These are phyloP conservation scores for Microcebus jonahi DNA, from an alignment of 2,113 vertebrate species.

Conservation along the genomic window DNA sequence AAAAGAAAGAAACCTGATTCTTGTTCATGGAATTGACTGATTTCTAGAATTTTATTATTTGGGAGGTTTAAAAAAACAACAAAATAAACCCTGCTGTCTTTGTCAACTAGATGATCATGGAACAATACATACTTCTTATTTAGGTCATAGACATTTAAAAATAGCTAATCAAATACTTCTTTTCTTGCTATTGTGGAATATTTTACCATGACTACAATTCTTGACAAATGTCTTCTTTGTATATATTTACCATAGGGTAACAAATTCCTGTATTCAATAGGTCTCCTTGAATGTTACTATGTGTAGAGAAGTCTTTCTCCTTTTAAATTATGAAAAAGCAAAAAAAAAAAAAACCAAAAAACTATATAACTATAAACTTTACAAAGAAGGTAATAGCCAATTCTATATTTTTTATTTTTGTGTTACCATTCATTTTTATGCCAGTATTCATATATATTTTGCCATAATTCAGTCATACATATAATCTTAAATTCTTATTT, in stretches of 20 bases:
- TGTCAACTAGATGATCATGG: not conserved
- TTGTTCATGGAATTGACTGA: not conserved
- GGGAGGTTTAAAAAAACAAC: not conserved
- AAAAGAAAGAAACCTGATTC: not conserved
- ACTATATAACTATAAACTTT: not conserved
- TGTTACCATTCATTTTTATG: not conserved
- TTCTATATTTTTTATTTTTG: conserved; percentile 7
- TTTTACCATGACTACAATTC: not conserved
- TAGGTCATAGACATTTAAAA: not conserved
- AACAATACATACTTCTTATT: not conserved
- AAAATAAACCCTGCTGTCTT: not conserved
- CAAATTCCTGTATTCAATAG: not conserved
- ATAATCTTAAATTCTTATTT: conserved; percentile 6
- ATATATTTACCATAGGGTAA: not conserved
- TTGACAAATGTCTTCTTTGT: not conserved
- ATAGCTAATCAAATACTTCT: not conserved
- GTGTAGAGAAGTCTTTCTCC: not conserved
- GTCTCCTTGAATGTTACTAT: not conserved
- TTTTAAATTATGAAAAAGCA: not conserved
- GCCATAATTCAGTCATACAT: not conserved
- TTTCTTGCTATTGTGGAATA: not conserved
- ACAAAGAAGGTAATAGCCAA: not conserved
- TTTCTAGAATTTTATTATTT: conserved; percentile 1
- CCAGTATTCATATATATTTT: not conserved
- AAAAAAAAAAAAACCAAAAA: not conserved